Evolutionary conservation across 2,888 invertebrate genomes (phyloP), one percentile per base, ranked within the genome.

Genomic region (Sacculina carcini): DNA sequence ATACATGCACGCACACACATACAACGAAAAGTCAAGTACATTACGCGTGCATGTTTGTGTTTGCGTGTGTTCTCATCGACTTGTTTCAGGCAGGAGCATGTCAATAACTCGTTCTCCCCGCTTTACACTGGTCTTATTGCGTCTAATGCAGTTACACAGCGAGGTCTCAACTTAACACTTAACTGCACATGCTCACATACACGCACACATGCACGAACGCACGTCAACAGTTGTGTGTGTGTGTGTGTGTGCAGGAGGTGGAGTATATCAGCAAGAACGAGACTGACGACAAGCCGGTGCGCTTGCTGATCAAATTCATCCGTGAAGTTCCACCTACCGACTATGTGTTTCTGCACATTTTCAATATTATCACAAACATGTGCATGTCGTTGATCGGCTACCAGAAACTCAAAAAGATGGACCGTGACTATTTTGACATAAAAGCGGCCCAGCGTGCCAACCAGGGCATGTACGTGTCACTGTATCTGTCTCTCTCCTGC

Each of bases 391-490:
- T 40, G 23, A 40, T 63, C 32, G 58, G 60, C 14, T 54, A 58
- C 49, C 51, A 63, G 46, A 57, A 59, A 5, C 58, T 60, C 47
- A 56, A 58, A 19, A 58, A 59, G 19, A 53, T 64, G 7, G 63
- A 62, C 1, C 55, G 63, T 3, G 58, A 64, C 51, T 64, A 60
- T 52, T 65, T 60, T 58, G 61, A 65, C 52, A 46, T 58, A 48
- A 42, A 53, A 1, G 52, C 49, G 7, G 51, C 54, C 3, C 55
- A 59, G 9, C 50, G 55, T 16, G 61, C 65, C 23, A 62, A 61
- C 23, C 61, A 62, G 42, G 61, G 62, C 58, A 62, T 62, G 65
- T 65, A 58, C 59, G 62, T 28, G 21, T n/a, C n/a, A n/a, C n/a
- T n/a, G n/a, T n/a, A n/a, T n/a, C n/a, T n/a, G n/a, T n/a, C n/a